Evolutionary conservation across 2,113 vertebrate genomes (phyloP).

Genomic region (Paramormyrops kingsleyae): DNA sequence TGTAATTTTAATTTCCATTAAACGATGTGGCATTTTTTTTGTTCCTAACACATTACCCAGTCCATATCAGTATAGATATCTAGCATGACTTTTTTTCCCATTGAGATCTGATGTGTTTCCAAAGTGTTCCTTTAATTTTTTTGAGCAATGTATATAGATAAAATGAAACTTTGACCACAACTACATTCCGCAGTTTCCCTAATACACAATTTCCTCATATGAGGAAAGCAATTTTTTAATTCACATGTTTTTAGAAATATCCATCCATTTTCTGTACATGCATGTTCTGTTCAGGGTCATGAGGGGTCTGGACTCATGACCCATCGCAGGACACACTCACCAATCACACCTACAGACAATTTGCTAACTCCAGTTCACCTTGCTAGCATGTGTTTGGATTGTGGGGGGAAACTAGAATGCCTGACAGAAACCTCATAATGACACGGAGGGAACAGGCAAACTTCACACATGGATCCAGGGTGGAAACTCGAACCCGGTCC

Average conservation of each 20-base stretch:
- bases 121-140: too few species aligned
- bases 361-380: not conserved
- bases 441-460: not conserved
- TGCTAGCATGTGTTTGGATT: not conserved
- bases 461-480: not conserved
- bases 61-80: too few species aligned
- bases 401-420: not conserved
- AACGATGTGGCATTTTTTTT: too few species aligned
- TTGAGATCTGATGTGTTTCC: too few species aligned
- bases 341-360: not conserved
- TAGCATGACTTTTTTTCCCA: too few species aligned
- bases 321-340: not conserved
- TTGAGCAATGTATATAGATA: not conserved
- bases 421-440: not conserved
- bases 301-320: not conserved
- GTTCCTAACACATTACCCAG: too few species aligned
- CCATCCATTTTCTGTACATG: not conserved
- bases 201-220: not conserved
- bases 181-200: not conserved
- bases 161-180: not conserved
- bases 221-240: not conserved
- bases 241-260: not conserved
- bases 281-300: not conserved
- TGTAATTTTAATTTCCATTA: too few species aligned
- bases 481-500: not conserved